Percentiles rank a stretch among this genome's conserved stretches.
Conservation (phyloP, 2,888 invertebrate species). For the Sepiola atlantica region DNA sequence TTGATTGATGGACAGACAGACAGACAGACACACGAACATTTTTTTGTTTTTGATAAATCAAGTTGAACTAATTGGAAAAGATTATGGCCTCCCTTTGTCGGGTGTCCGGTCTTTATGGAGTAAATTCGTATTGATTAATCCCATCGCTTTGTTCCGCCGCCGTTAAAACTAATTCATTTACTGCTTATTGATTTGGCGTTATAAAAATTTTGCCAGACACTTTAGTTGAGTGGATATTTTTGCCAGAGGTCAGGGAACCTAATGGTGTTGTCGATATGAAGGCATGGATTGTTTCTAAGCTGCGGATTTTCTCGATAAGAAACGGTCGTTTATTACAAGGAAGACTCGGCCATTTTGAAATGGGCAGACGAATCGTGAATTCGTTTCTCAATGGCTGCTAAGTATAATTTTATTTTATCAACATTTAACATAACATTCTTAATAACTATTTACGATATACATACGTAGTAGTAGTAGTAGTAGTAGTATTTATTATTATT, state of each 20-base stretch:
- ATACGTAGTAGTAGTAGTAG: too few species aligned
- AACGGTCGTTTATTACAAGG: not conserved
- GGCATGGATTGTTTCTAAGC: not conserved
- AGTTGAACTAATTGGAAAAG: slow-evolving; percentile 1
- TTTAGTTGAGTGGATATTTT: not conserved
- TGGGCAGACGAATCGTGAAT: not conserved
- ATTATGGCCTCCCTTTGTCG: not conserved
- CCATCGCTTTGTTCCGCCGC: not conserved
- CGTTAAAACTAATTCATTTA: slow-evolving; percentile 12
- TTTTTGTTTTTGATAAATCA: not conserved
- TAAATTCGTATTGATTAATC: not conserved
- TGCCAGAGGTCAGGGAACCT: not conserved
- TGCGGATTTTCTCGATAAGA: not conserved
- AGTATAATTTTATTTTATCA: not conserved
- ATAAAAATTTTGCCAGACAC: slow-evolving; percentile 8
- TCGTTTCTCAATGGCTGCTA: not conserved
- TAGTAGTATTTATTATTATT: too few species aligned
- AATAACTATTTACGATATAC: too few species aligned
- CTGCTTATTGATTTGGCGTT: not conserved
- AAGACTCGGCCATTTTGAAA: not conserved
- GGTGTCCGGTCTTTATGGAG: not conserved
- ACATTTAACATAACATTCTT: not conserved
- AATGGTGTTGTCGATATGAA: not conserved
- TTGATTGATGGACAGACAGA: not conserved
- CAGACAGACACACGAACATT: not conserved